phyloP scores from a whole-genome alignment of 1,140 invertebrate genomes.

The Acromyrmex heyeri region DNA sequence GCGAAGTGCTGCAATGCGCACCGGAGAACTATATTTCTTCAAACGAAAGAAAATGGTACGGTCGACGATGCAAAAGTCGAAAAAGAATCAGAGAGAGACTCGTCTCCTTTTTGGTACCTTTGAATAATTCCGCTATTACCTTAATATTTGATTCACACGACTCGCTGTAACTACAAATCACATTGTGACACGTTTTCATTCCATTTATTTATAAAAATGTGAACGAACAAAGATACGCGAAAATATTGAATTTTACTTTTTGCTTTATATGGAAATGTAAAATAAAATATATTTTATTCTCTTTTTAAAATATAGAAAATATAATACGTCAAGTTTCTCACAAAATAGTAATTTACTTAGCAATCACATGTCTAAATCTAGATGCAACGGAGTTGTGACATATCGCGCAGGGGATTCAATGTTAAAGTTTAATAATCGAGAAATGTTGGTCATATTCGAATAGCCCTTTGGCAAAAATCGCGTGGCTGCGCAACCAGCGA shows the following conservation, averaged over 20 bases:
- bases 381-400: neutral
- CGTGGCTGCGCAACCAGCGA: constrained; percentile 35
- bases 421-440: constrained; percentile 38
- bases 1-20: constrained; percentile 35
- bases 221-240: neutral
- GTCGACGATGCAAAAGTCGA: neutral
- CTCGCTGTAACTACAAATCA: neutral
- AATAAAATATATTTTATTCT: neutral
- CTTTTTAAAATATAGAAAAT: neutral
- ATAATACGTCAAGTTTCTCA: neutral
- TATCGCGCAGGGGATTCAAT: constrained; percentile 19
- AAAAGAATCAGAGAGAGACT: neutral
- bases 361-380: neutral
- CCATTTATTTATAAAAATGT: neutral
- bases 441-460: constrained; percentile 39
- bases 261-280: neutral
- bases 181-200: neutral
- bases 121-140: constrained; percentile 38
- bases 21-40: constrained; percentile 19
- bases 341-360: neutral
- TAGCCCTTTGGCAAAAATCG: constrained; percentile 51
- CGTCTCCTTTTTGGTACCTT: neutral
- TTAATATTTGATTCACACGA: neutral
- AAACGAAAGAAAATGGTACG: constrained; percentile 28
- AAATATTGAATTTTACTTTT: constrained; percentile 25